These are phyloP conservation scores for Crocallis elinguaria DNA, from an alignment of 2,888 invertebrate genomes.

Conservation along the genomic window DNA sequence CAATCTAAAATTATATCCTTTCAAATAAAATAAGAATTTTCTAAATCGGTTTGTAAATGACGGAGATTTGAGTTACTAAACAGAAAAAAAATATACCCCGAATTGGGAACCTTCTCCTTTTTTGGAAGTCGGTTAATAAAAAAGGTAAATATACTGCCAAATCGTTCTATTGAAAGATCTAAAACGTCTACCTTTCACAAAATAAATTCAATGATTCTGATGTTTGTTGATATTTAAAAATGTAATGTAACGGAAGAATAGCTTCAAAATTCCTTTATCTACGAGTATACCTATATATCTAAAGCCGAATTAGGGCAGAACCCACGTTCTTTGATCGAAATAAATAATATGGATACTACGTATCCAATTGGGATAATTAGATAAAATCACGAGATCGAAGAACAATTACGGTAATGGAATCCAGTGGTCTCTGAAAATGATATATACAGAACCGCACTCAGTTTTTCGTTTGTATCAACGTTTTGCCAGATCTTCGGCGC, in stretches of 20 bases:
- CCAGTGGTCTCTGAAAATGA: neutral
- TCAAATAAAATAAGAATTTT: no score
- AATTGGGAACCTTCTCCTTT: no score
- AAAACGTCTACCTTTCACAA: neutral
- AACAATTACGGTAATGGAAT: neutral
- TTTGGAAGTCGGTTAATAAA: no score
- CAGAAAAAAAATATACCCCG: no score
- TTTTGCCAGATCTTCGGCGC: no score
- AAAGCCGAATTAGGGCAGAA: conserved; percentile 1
- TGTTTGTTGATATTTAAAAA: conserved; percentile 13
- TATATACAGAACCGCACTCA: no score
- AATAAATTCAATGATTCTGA: neutral
- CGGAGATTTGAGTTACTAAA: no score
- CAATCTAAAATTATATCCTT: no score
- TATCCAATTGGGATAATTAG: conserved; percentile 8
- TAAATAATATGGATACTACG: no score
- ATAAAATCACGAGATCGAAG: neutral
- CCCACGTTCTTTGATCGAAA: conserved; percentile 3
- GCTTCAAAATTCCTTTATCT: neutral
- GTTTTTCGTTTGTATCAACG: no score
- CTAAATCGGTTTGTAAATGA: no score
- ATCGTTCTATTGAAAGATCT: neutral
- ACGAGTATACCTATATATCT: conserved; percentile 1
- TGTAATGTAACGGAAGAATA: conserved; percentile 1
- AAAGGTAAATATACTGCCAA: neutral